Evolutionary conservation across 2,888 invertebrate genomes (phyloP).

Genomic region (Agriopis leucophaearia): DNA sequence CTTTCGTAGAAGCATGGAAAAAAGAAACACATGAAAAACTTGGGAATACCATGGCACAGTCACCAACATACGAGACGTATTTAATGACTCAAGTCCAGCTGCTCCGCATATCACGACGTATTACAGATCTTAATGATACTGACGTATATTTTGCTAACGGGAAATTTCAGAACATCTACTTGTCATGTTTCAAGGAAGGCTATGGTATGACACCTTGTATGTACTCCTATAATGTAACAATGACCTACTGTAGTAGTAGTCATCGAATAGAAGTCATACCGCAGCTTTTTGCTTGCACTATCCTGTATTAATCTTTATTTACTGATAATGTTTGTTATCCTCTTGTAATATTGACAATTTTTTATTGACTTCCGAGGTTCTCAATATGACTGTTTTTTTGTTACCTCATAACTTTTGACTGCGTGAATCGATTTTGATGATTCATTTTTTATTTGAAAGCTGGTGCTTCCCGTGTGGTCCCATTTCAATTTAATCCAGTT

Average conservation of each 20-base stretch:
- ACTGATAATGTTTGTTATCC: neutral
- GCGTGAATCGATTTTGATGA: no score
- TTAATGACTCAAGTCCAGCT: neutral
- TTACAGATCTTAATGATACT: neutral
- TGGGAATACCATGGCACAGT: conserved; percentile 13
- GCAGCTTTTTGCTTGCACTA: neutral
- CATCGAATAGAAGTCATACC: neutral
- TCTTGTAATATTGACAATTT: neutral
- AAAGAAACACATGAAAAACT: neutral
- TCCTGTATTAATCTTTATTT: neutral
- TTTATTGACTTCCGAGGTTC: no score
- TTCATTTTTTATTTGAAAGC: no score
- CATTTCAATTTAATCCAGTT: no score
- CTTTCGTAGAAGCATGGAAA: neutral
- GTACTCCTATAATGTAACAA: neutral
- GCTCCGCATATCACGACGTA: conserved; percentile 4
- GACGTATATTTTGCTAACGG: neutral
- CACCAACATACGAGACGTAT: neutral
- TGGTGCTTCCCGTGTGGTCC: no score
- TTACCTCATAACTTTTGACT: no score
- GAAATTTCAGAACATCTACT: conserved; percentile 16
- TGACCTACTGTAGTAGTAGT: neutral
- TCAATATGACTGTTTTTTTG: no score
- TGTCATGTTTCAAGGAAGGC: conserved; percentile 21
- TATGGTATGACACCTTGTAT: neutral